Conservation (phyloP, 2,113 vertebrate genomes). For the Chaetorhynchus papuensis region DNA sequence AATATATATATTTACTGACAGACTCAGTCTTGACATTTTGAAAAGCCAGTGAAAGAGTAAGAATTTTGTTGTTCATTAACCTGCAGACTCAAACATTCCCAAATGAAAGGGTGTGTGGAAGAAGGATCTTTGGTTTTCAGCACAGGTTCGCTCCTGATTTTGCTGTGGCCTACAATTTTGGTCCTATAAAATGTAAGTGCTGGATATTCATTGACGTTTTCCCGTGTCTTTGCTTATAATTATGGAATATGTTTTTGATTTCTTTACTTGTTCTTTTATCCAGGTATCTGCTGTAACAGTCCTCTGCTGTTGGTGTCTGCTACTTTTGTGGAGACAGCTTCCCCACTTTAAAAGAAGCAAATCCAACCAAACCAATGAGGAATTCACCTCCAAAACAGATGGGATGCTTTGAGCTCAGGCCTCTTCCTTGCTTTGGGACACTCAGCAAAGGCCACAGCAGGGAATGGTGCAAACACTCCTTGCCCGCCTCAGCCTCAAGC, state of each 20-base stretch:
- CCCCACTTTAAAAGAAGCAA: rapidly evolving
- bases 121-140: not conserved
- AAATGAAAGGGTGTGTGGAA: not conserved
- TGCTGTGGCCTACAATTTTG: not conserved
- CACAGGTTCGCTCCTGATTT: rapidly evolving
- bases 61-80: not conserved
- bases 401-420: not conserved
- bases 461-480: rapidly evolving
- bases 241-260: not conserved
- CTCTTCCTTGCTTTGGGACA: not conserved
- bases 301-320: not conserved
- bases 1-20: not conserved
- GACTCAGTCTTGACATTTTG: not conserved
- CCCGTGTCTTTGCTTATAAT: not conserved
- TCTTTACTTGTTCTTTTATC: not conserved
- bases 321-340: not conserved
- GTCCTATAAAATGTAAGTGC: not conserved
- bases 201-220: not conserved
- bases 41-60: not conserved
- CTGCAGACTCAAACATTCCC: not conserved
- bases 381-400: not conserved
- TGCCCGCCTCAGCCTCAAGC: not conserved
- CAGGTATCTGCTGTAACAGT: not conserved
- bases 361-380: not conserved
- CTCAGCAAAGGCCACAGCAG: not conserved